These are phyloP conservation scores for Zeuzera pyrina DNA, from an alignment of 2,888 invertebrate genomes.

Conservation along the genomic window DNA sequence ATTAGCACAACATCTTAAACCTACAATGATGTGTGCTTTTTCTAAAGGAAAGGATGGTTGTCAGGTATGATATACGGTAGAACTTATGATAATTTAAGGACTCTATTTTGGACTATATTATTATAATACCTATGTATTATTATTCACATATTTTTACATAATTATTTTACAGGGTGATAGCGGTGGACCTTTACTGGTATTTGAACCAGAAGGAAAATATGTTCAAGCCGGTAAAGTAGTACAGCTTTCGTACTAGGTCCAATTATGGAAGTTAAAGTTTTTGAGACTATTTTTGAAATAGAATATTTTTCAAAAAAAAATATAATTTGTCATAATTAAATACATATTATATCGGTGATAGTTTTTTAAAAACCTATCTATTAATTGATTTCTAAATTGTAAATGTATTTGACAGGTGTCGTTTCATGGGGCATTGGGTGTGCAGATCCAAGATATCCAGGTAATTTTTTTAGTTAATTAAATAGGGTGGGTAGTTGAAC, in stretches of 20 bases:
- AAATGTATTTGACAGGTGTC: constrained; percentile 56
- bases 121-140: background rate
- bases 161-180: constrained; percentile 74
- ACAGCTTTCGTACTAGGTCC: too few relatives aligned
- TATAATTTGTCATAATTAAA: too few relatives aligned
- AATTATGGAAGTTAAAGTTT: too few relatives aligned
- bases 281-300: too few relatives aligned
- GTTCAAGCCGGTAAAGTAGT: constrained; percentile 76
- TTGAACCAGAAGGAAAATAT: constrained; percentile 66
- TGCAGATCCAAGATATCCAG: constrained; percentile 70
- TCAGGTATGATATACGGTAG: too few relatives aligned
- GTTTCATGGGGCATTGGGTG: constrained; percentile 80
- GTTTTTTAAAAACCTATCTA: too few relatives aligned
- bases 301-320: too few relatives aligned
- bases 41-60: constrained; percentile 75
- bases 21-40: constrained; percentile 76
- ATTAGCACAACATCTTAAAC: constrained; percentile 53
- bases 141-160: constrained; percentile 1
- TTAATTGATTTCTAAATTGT: too few relatives aligned
- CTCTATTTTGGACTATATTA: too few relatives aligned
- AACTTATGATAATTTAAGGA: too few relatives aligned
- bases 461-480: too few relatives aligned
- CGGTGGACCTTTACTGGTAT: constrained; percentile 74
- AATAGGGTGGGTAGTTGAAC: too few relatives aligned
- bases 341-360: background rate